phyloP scores from a whole-genome alignment of 2,797 vertebrate species.

The Lacerta agilis region DNA sequence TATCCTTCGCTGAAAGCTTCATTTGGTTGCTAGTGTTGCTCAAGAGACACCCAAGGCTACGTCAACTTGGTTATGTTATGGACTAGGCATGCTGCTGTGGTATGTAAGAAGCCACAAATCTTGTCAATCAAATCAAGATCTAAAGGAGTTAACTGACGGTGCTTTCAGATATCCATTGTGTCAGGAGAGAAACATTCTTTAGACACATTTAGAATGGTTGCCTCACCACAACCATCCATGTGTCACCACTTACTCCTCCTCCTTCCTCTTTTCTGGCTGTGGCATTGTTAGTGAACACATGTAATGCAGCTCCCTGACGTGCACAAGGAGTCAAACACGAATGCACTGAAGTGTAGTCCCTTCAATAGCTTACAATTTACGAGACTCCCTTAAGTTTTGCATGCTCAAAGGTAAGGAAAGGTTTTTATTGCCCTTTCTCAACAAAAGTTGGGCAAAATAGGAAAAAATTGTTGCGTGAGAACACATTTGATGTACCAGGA shows the following conservation, averaged over 20 bases:
- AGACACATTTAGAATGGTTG: conserved; percentile 72
- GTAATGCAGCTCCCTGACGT: neutral
- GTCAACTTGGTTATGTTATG: conserved; percentile 59
- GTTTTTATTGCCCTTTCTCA: neutral
- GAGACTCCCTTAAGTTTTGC: neutral
- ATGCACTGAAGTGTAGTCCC: neutral
- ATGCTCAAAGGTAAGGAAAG: neutral
- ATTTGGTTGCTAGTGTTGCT: conserved; percentile 28
- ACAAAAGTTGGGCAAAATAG: neutral
- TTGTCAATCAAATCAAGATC: conserved; percentile 69
- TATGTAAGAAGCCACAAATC: conserved; percentile 66
- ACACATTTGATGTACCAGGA: conserved; percentile 14
- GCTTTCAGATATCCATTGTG: conserved; percentile 60
- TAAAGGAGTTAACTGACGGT: conserved; percentile 64
- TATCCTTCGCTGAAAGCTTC: conserved; percentile 35
- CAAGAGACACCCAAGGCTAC: conserved; percentile 45
- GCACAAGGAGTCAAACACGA: neutral
- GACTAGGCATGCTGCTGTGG: conserved; percentile 42
- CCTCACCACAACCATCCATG: conserved; percentile 65
- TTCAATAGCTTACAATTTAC: neutral
- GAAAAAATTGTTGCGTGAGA: neutral
- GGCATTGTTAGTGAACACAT: conserved; percentile 29
- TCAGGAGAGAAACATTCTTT: conserved; percentile 71
- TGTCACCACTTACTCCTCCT: conserved; percentile 58
- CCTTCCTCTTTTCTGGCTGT: conserved; percentile 25